Conservation (phyloP, 2,797 vertebrate species). For the Poeciliopsis gracilis region DNA sequence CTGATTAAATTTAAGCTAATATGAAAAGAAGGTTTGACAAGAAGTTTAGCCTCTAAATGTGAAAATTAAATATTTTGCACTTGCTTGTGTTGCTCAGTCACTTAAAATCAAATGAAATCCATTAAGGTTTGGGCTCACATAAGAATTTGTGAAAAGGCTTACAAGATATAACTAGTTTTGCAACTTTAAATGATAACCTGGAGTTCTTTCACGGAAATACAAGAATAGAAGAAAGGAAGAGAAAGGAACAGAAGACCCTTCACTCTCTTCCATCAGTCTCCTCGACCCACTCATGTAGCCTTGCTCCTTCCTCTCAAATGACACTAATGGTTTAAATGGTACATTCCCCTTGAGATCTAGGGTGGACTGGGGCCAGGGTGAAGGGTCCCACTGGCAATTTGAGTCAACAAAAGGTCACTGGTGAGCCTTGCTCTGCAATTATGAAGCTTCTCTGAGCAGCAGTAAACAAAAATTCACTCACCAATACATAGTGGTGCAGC, state of each 20-base stretch:
- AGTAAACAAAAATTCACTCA: constrained; percentile 53
- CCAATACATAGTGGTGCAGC: constrained; percentile 42
- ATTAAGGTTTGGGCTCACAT: not conserved
- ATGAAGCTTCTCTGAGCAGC: constrained; percentile 63
- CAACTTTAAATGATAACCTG: constrained; percentile 60
- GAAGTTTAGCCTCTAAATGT: not conserved
- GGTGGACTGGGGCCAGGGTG: constrained; percentile 52
- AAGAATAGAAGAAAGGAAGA: constrained; percentile 46
- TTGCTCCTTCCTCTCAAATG: constrained; percentile 70
- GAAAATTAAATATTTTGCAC: not conserved
- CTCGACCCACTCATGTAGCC: constrained; percentile 12
- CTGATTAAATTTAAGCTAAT: not conserved
- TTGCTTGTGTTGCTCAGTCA: not conserved
- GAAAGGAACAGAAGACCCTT: constrained; percentile 39
- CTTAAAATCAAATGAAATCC: not conserved
- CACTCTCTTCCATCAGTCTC: constrained; percentile 33
- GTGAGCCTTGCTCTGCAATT: constrained; percentile 44
- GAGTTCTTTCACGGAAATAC: constrained; percentile 64
- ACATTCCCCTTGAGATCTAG: constrained; percentile 56
- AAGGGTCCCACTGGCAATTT: constrained; percentile 67
- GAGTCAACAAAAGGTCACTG: constrained; percentile 70
- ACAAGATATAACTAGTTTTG: not conserved
- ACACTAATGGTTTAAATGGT: constrained; percentile 77
- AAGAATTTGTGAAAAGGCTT: not conserved
- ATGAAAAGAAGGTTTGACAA: not conserved